Evolutionary conservation across 2,888 invertebrate genomes (phyloP), one percentile per base, ranked within the genome.

Genomic region (Auanema freiburgensis): DNA sequence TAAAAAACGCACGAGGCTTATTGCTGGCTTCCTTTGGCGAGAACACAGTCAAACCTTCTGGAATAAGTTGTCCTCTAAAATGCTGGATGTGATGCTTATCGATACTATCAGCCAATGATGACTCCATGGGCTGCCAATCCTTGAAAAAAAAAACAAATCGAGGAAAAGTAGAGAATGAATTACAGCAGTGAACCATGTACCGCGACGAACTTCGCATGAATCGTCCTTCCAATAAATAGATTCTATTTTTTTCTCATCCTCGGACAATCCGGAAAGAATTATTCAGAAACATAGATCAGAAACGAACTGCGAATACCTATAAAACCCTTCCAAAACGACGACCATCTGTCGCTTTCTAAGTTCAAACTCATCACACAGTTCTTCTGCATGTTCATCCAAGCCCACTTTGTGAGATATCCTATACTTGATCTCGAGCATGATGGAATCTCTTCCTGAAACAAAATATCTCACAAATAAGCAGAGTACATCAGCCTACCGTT

Each of bases 121-220:
- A 84, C 63, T 89, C 88, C 52, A 90, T 78, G 1, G 89, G 90
- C 80, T 89, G 88, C 88, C 66, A 68, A 24, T 72, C 74, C 51
- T 65, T 53, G 14, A 63, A 57, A 33, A 24, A 6, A n/a, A 11
- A 1, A 25, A 23, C n/a, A 24, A 23, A 23, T 56, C 14, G 2
- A 43, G 18, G 14, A 4, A 54, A 40, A 16, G 24, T 43, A 14
- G 54, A 42, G 21, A 14, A 18, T 41, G 40, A 18, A 53, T 18
- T 16, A 63, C 89, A 18, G 70, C 69, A 73, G 88, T 87, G 83
- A 89, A 90, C 89, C 90, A 90, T 0, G 88, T 87, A 1, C 89
- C 90, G 72, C 89, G 84, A 77, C 87, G 86, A 58, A 89, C 87
- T 54, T 86, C 86, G 76, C 86, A 87, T 67, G 86, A 85, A 76